Evolutionary conservation across 2,113 vertebrate species (phyloP).

Genomic region (Tachysurus fulvidraco): DNA sequence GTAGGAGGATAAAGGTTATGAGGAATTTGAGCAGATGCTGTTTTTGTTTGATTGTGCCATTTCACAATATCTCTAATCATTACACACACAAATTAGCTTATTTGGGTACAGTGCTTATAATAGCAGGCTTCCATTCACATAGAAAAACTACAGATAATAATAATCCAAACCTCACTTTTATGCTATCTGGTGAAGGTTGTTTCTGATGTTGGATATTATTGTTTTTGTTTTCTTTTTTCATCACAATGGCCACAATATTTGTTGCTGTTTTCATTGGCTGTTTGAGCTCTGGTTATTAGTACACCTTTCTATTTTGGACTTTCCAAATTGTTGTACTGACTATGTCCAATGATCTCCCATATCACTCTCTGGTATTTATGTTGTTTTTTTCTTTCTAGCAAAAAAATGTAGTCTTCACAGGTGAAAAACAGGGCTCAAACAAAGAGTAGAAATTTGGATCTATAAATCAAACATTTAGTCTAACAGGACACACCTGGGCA

Average conservation of each 20-base stretch:
- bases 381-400: too few species aligned
- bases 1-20: conserved; percentile 83
- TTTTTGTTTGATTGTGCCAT: neutral
- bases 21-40: conserved; percentile 86
- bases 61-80: neutral
- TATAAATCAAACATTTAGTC: neutral
- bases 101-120: neutral
- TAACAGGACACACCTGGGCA: neutral
- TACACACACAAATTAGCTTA: neutral
- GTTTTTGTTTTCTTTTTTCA: too few species aligned
- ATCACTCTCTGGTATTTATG: too few species aligned
- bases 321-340: too few species aligned
- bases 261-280: too few species aligned
- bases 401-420: neutral
- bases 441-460: neutral
- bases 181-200: too few species aligned
- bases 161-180: too few species aligned
- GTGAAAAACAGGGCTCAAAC: neutral
- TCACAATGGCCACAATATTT: too few species aligned
- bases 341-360: too few species aligned
- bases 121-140: neutral
- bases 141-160: neutral
- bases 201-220: too few species aligned
- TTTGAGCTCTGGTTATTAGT: too few species aligned
- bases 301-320: too few species aligned